Conservation (phyloP, 2,888 invertebrate species). For the Mamestra brassicae region DNA sequence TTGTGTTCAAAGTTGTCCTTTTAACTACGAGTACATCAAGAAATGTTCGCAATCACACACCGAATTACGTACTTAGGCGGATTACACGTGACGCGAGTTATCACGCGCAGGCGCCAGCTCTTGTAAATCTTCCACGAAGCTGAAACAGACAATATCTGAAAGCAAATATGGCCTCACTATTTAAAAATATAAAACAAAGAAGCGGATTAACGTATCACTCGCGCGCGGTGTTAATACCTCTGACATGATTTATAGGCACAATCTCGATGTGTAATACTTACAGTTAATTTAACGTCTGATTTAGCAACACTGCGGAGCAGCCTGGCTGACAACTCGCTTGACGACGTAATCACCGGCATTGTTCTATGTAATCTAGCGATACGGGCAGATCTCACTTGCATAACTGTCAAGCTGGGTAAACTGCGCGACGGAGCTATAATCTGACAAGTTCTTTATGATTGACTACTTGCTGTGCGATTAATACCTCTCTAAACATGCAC, state of each 20-base stretch:
- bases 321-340: conserved; percentile 84
- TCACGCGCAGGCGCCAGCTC: conserved; percentile 87
- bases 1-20: conserved; percentile 86
- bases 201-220: conserved; percentile 89
- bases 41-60: conserved; percentile 88
- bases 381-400: conserved; percentile 87
- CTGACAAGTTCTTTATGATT: conserved; percentile 86
- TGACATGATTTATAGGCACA: conserved; percentile 88
- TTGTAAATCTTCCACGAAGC: conserved; percentile 88
- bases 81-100: conserved; percentile 89
- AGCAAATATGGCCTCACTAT: conserved; percentile 90
- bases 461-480: conserved; percentile 83
- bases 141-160: conserved; percentile 88
- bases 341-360: conserved; percentile 88
- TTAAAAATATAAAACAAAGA: conserved; percentile 90
- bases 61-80: conserved; percentile 88
- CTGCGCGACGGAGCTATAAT: conserved; percentile 82
- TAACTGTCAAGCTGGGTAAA: conserved; percentile 87
- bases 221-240: conserved; percentile 81
- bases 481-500: conserved; percentile 81
- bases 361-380: conserved; percentile 88
- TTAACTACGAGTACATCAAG: conserved; percentile 77
- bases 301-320: conserved; percentile 83
- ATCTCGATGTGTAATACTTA: conserved; percentile 83
- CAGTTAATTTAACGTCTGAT: conserved; percentile 87